Conservation (phyloP, 1,140 invertebrate genomes). For the roundworm (Caenorhabditis elegans) region WBcel235 BX284606.5:5341001-5341500, state of each 20-base stretch:
- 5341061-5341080: background rate
- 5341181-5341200: slow-evolving; percentile 44
- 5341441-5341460: slow-evolving; percentile 34
- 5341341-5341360: slow-evolving; percentile 37
- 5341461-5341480: slow-evolving; percentile 29
- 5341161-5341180: slow-evolving; percentile 46
- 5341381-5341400: slow-evolving; percentile 1
- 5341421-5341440: slow-evolving; percentile 35
- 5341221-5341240: background rate
- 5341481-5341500: slow-evolving; percentile 24
- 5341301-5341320: slow-evolving; percentile 51
- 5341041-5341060: background rate
- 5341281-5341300: slow-evolving; percentile 51
- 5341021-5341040: background rate
- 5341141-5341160: slow-evolving; percentile 46
- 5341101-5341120: slow-evolving; percentile 26
- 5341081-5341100: background rate
- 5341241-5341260: background rate
- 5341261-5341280: slow-evolving; percentile 47
- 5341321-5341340: slow-evolving; percentile 46
- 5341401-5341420: slow-evolving; percentile 28
- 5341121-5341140: slow-evolving; percentile 45
- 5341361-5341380: too few relatives aligned
- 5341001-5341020: background rate
- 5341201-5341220: slow-evolving; percentile 48